Percentiles rank a stretch among this genome's conserved stretches.
Evolutionary conservation across 2,888 invertebrate species (phyloP).

Genomic region (Sericinus montela): DNA sequence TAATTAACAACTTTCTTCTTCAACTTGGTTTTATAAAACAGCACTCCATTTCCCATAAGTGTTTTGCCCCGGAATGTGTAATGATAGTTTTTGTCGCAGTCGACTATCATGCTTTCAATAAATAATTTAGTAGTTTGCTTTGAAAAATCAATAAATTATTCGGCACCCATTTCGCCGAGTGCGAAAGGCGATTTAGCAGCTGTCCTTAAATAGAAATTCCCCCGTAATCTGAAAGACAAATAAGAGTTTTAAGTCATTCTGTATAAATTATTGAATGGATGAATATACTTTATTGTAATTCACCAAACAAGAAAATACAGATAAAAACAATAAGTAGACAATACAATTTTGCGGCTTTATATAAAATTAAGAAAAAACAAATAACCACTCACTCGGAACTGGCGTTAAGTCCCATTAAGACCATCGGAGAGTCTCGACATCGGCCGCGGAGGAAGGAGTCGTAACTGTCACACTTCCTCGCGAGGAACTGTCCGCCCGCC

Average conservation of each 20-base stretch:
- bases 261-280: no score
- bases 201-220: conserved; percentile 53
- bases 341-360: no score
- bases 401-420: conserved; percentile 51
- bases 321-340: no score
- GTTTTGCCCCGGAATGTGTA: neutral
- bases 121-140: no score
- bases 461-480: conserved; percentile 53
- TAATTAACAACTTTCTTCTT: no score
- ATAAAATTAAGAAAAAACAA: no score
- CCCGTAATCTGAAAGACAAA: conserved; percentile 42
- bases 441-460: conserved; percentile 55
- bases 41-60: neutral
- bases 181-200: conserved; percentile 45
- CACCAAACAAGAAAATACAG: no score
- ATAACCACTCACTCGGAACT: conserved; percentile 36
- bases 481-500: conserved; percentile 45
- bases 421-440: conserved; percentile 43
- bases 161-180: conserved; percentile 40
- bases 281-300: no score
- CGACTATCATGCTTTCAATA: no score
- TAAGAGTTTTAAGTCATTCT: no score
- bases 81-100: no score
- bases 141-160: conserved; percentile 1
- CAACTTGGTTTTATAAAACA: neutral